A percentile compares a stretch with the other conserved stretches of the same genome.
These are phyloP conservation scores for Lordiphosa andalusiaca DNA, from an alignment of 2,888 invertebrate genomes.

Conservation along the genomic window DNA sequence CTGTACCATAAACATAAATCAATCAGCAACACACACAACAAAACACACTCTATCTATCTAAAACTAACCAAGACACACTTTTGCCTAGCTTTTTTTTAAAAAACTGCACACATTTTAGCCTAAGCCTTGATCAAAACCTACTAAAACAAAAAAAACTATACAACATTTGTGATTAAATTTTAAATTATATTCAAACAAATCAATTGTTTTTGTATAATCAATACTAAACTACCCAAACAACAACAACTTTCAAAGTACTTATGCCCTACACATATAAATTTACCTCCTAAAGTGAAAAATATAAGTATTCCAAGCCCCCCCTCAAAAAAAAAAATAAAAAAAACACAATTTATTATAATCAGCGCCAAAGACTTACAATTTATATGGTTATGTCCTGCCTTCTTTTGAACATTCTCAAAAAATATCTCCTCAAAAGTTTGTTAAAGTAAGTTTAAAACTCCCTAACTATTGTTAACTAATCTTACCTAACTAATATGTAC, in stretches of 20 bases:
- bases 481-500: conserved; percentile 10
- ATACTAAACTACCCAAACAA: conserved; percentile 29
- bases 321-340: no score
- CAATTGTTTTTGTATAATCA: conserved; percentile 43
- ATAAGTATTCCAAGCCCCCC: conserved; percentile 26
- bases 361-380: conserved; percentile 65
- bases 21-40: background rate
- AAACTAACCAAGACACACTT: conserved; percentile 2
- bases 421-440: conserved; percentile 44
- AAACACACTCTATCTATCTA: background rate
- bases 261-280: conserved; percentile 21
- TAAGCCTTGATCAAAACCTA: conserved; percentile 48
- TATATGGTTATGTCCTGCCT: conserved; percentile 7
- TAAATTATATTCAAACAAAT: conserved; percentile 52
- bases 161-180: conserved; percentile 69
- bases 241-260: conserved; percentile 57
- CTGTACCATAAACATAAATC: conserved; percentile 38
- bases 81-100: conserved; percentile 12
- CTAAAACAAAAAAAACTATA: conserved; percentile 11
- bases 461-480: conserved; percentile 43
- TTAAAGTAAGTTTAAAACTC: conserved; percentile 41
- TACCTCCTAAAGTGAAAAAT: conserved; percentile 21
- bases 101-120: conserved; percentile 47
- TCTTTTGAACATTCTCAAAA: background rate
- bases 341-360: conserved; percentile 50